Percentiles rank a stretch among this genome's conserved stretches.
phyloP scores from a whole-genome alignment of 1,140 invertebrate species.

The Drosophila punjabiensis region DNA sequence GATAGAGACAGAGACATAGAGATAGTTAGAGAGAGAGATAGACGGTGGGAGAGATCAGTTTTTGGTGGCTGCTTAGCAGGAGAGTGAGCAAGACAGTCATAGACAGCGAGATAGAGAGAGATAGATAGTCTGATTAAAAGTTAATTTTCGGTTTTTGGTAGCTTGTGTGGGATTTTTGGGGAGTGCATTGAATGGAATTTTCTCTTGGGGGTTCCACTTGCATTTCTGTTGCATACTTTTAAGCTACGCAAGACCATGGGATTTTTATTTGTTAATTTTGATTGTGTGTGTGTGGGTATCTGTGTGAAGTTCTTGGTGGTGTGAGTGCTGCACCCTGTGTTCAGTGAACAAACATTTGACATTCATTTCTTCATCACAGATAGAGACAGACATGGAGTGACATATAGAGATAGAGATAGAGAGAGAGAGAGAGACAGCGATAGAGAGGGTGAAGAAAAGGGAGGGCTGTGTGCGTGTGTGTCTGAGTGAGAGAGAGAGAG shows the following conservation, averaged over 20 bases:
- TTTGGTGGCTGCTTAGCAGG: slow-evolving; percentile 50
- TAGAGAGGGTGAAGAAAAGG: slow-evolving; percentile 24
- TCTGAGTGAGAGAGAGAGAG: slow-evolving; percentile 19
- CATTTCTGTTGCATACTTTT: slow-evolving; percentile 64
- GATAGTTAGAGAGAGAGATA: slow-evolving; percentile 39
- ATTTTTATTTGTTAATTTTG: slow-evolving; percentile 3
- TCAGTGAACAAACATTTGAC: slow-evolving; percentile 81
- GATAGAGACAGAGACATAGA: slow-evolving; percentile 47
- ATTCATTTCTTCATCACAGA: slow-evolving; percentile 60
- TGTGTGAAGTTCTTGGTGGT: slow-evolving; percentile 19
- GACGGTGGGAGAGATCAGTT: slow-evolving; percentile 36
- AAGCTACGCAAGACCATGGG: slow-evolving; percentile 64
- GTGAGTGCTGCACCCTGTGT: slow-evolving; percentile 64
- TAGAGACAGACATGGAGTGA: slow-evolving; percentile 38
- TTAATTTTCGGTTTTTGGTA: slow-evolving; percentile 34
- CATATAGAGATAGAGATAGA: slow-evolving; percentile 18
- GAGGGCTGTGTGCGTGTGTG: slow-evolving; percentile 34
- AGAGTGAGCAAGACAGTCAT: slow-evolving; percentile 61
- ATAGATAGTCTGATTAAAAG: slow-evolving; percentile 44
- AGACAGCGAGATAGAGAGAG: slow-evolving; percentile 41
- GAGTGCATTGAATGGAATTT: slow-evolving; percentile 28
- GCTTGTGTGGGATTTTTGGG: slow-evolving; percentile 18
- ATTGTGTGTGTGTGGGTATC: slow-evolving; percentile 18
- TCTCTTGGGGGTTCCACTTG: slow-evolving; percentile 45
- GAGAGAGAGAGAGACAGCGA: slow-evolving; percentile 19